These are phyloP conservation scores for Platygyra sinensis DNA, from an alignment of 64 coral and sea anemone genomes.

Conservation along the genomic window DNA sequence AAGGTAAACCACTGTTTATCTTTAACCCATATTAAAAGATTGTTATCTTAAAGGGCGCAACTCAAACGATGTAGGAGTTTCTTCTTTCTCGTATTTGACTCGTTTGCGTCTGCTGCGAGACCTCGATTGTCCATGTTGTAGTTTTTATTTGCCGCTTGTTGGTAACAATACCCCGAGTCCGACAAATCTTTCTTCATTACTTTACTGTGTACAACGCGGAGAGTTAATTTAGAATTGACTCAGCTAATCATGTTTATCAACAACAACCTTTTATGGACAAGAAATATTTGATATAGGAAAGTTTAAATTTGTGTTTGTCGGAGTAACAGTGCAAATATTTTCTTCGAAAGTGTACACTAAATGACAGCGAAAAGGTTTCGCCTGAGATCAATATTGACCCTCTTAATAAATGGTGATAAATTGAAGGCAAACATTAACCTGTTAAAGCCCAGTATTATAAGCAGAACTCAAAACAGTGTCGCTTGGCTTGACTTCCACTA, in stretches of 20 bases:
- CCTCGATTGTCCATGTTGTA: background rate
- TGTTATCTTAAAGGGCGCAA: background rate
- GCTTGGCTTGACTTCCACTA: background rate
- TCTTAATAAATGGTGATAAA: background rate
- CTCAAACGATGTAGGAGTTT: background rate
- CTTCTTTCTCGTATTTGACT: background rate
- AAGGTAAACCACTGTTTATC: background rate
- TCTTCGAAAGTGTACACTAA: background rate
- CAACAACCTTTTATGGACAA: constrained; percentile 13
- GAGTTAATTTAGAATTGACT: constrained; percentile 1
- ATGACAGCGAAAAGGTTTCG: background rate
- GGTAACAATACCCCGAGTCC: background rate
- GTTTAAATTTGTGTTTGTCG: background rate
- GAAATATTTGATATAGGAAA: background rate
- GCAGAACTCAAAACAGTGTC: background rate
- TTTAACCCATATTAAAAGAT: background rate
- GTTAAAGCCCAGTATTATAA: background rate
- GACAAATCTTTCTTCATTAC: background rate
- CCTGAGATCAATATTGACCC: constrained; percentile 4
- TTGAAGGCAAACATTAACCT: background rate
- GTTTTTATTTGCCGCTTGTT: background rate
- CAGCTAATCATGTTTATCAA: background rate
- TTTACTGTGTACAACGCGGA: background rate
- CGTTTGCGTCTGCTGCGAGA: background rate
- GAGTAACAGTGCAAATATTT: background rate